phyloP scores from a whole-genome alignment of 2,797 vertebrate species.

The Sus cebifrons region DNA sequence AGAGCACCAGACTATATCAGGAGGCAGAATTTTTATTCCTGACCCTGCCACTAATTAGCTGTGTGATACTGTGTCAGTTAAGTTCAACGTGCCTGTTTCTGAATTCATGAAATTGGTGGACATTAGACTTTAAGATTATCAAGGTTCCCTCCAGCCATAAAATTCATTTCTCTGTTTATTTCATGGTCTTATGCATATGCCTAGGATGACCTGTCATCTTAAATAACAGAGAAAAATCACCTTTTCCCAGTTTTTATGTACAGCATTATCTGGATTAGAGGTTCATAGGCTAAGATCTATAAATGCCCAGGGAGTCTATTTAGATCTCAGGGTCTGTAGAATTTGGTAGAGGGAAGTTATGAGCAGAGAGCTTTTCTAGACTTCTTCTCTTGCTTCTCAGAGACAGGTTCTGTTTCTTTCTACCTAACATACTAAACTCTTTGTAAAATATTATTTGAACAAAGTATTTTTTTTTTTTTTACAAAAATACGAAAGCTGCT shows the following conservation, averaged over 20 bases:
- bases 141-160: background rate
- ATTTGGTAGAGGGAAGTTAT: background rate
- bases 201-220: background rate
- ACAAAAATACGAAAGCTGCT: background rate
- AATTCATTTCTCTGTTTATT: slow-evolving; percentile 4
- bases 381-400: background rate
- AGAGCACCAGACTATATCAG: background rate
- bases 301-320: background rate
- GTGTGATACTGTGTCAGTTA: background rate
- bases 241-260: background rate
- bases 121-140: background rate
- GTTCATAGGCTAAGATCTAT: background rate
- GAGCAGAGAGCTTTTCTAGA: background rate
- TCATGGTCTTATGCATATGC: background rate
- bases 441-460: background rate
- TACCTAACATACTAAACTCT: background rate
- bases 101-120: background rate
- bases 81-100: background rate
- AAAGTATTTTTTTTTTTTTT: background rate
- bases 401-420: background rate
- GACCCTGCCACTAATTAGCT: background rate
- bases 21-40: background rate
- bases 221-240: slow-evolving; percentile 19
- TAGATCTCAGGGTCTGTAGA: background rate
- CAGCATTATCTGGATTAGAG: background rate